Conservation (phyloP, 1,140 invertebrate species). For the Zeugodacus cucurbitae region DNA sequence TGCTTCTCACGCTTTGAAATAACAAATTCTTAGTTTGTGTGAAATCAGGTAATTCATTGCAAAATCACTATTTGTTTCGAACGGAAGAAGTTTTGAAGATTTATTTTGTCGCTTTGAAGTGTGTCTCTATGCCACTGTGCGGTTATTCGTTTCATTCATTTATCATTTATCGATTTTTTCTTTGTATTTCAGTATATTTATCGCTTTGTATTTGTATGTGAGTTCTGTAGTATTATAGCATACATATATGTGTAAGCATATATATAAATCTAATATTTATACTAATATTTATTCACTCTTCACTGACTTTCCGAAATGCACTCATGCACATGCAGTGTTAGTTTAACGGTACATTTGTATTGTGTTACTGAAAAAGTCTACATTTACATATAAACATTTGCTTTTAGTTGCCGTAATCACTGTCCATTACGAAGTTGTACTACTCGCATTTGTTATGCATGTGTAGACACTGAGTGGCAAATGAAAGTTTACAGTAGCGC, state of each 20-base stretch:
- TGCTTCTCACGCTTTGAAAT: background rate
- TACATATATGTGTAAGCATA: background rate
- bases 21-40: background rate
- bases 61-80: conserved; percentile 20
- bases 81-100: conserved; percentile 21
- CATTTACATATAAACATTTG: background rate
- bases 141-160: background rate
- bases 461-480: background rate
- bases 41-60: conserved; percentile 30
- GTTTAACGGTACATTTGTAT: background rate
- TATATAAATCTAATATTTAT: background rate
- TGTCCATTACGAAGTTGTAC: background rate
- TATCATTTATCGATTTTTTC: background rate
- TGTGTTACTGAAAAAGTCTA: background rate
- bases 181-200: background rate
- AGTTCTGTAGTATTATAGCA: background rate
- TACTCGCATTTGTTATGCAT: background rate
- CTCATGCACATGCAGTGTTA: background rate
- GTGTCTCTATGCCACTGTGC: too few relatives aligned
- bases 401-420: background rate
- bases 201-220: too few relatives aligned
- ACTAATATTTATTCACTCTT: background rate
- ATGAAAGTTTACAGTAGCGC: background rate
- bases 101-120: background rate
- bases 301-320: background rate